A percentile compares a stretch with the other conserved stretches of the same genome.
Conservation (phyloP, 1,140 invertebrate species). For the Psix sp. region DNA sequence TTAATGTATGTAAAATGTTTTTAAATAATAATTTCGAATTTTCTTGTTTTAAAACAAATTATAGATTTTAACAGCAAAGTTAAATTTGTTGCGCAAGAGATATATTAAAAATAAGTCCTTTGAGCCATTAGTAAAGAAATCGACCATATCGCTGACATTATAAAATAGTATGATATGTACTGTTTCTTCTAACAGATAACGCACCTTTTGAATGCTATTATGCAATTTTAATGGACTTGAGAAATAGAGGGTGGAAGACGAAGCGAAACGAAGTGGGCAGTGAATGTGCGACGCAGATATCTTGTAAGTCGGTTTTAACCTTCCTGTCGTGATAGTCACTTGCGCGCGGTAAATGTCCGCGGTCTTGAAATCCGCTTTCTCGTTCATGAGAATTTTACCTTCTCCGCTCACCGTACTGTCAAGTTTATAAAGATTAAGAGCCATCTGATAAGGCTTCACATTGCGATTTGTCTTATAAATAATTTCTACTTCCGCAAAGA, state of each 20-base stretch:
- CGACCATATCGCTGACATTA: constrained; percentile 53
- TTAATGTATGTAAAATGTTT: too few species aligned
- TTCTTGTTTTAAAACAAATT: too few species aligned
- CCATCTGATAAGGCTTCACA: constrained; percentile 37
- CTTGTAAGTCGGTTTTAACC: constrained; percentile 74
- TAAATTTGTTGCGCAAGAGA: neutral
- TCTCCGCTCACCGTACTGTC: constrained; percentile 1
- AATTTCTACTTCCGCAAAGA: constrained; percentile 5
- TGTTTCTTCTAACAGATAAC: constrained; percentile 37
- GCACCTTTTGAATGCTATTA: constrained; percentile 58
- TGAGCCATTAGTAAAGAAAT: too few species aligned
- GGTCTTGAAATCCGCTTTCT: constrained; percentile 55
- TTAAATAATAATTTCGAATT: too few species aligned
- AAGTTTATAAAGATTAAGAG: constrained; percentile 52
- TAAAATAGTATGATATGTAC: constrained; percentile 53
- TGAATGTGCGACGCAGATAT: constrained; percentile 72
- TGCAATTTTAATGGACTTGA: constrained; percentile 69
- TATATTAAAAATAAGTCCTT: too few species aligned
- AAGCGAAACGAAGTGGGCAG: constrained; percentile 65
- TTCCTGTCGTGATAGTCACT: constrained; percentile 55
- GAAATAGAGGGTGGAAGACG: constrained; percentile 35
- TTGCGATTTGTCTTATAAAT: constrained; percentile 42
- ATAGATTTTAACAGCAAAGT: too few species aligned
- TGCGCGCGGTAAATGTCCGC: constrained; percentile 39
- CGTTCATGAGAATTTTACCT: constrained; percentile 48